These are phyloP conservation scores for Mus spretus DNA, from an alignment of 2,797 vertebrate genomes.

Conservation along the genomic window DNA sequence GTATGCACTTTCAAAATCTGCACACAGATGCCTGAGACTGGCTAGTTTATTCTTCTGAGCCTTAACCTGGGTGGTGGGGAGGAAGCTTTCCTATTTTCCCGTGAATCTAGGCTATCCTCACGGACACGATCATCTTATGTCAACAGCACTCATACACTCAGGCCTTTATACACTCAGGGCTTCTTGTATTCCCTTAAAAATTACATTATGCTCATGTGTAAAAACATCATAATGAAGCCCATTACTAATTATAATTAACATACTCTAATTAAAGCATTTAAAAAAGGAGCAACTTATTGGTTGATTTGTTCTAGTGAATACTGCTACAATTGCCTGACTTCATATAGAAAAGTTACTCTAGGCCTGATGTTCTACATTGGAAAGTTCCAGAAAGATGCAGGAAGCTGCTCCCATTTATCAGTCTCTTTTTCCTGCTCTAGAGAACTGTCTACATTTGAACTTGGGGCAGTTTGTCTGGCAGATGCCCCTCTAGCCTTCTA, in stretches of 20 bases:
- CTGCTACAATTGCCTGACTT: background rate
- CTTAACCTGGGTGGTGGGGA: background rate
- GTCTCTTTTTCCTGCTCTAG: background rate
- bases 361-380: background rate
- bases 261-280: background rate
- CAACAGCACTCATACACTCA: background rate
- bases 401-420: background rate
- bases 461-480: background rate
- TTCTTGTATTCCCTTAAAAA: background rate
- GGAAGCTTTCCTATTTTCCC: background rate
- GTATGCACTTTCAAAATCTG: background rate
- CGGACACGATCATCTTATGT: background rate
- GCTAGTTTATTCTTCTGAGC: too few relatives aligned
- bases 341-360: background rate
- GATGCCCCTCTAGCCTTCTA: background rate
- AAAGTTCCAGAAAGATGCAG: background rate
- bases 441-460: background rate
- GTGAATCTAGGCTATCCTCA: background rate
- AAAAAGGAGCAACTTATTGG: background rate
- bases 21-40: too few relatives aligned
- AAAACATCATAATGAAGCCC: background rate
- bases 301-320: slow-evolving; percentile 16
- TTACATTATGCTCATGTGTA: background rate
- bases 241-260: background rate
- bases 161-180: too few relatives aligned